Conservation (phyloP, 2,113 vertebrate genomes). For the Perognathus longimembris region DNA sequence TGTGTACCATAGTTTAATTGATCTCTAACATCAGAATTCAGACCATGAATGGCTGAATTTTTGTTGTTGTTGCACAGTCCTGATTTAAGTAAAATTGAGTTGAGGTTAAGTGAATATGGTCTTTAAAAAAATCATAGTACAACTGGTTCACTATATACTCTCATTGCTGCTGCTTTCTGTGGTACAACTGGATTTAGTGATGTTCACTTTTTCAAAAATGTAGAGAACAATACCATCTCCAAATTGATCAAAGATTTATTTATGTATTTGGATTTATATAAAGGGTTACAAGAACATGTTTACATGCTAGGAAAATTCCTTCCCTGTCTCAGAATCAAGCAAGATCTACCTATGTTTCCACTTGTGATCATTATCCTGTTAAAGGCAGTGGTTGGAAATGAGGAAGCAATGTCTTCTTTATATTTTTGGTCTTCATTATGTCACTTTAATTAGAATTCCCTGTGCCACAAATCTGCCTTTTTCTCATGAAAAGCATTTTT, state of each 20-base stretch:
- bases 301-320: not conserved
- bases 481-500: slow-evolving; percentile 41
- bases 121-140: not conserved
- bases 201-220: not conserved
- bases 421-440: not conserved
- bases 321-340: not conserved
- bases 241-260: not conserved
- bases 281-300: not conserved
- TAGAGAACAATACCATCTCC: not conserved
- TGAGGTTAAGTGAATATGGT: not conserved
- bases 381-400: not conserved
- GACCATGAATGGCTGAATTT: not conserved
- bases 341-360: not conserved
- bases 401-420: not conserved
- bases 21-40: not conserved
- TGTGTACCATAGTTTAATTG: not conserved
- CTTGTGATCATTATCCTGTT: not conserved
- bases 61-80: not conserved
- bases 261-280: not conserved
- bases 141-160: not conserved
- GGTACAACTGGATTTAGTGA: not conserved
- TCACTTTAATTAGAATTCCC: not conserved
- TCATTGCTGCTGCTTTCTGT: not conserved
- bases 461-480: slow-evolving; percentile 54
- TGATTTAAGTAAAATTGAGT: not conserved